Conservation (phyloP, 2,888 invertebrate species). For the Colostygia pectinataria region DNA sequence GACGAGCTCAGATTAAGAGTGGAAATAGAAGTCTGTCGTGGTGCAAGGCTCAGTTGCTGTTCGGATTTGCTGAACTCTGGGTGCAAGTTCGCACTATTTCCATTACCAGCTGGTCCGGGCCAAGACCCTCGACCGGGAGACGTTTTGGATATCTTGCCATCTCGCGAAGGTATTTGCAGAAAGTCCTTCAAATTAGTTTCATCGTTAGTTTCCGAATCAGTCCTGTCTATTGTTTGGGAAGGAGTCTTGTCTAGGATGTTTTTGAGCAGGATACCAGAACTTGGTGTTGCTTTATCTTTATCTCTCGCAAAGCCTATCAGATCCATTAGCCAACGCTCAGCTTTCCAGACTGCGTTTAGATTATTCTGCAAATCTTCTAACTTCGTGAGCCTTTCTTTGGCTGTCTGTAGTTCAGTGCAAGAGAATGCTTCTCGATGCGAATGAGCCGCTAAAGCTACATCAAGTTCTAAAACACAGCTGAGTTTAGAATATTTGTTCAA, state of each 20-base stretch:
- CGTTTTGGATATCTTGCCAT: conserved; percentile 88
- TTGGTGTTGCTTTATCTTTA: conserved; percentile 69
- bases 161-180: conserved; percentile 87
- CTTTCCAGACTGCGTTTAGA: conserved; percentile 95
- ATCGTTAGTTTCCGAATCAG: conserved; percentile 67
- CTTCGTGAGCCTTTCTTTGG: conserved; percentile 92
- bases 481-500: conserved; percentile 95
- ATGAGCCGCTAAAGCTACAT: conserved; percentile 95
- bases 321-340: conserved; percentile 97
- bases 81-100: conserved; percentile 77
- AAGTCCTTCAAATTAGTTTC: conserved; percentile 73
- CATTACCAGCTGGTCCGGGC: conserved; percentile 89
- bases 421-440: conserved; percentile 97
- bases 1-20: conserved; percentile 80
- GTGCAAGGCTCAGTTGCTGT: conserved; percentile 85
- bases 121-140: conserved; percentile 92
- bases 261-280: conserved; percentile 77
- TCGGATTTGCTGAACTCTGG: conserved; percentile 93
- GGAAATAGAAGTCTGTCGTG: conserved; percentile 77
- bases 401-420: conserved; percentile 91
- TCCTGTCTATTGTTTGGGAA: conserved; percentile 53
- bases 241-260: conserved; percentile 66
- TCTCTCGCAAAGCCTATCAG: conserved; percentile 97
- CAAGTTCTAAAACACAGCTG: conserved; percentile 96
- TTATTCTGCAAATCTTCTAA: conserved; percentile 93